Evolutionary conservation across 2,888 invertebrate species (phyloP).

Genomic region (Acleris literana): DNA sequence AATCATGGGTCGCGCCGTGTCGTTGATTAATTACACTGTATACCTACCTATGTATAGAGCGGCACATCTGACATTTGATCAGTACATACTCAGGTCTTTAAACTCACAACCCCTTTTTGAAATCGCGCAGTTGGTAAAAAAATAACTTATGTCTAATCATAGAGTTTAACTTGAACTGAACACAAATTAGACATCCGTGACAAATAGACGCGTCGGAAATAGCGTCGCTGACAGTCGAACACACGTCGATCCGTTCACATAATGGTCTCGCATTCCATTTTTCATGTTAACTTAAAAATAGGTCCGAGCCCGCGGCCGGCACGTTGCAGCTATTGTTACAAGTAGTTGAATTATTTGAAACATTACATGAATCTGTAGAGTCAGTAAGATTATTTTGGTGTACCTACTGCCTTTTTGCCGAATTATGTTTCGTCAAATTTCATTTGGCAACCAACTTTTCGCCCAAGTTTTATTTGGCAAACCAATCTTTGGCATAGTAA

Average conservation of each 20-base stretch:
- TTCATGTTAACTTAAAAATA: constrained; percentile 79
- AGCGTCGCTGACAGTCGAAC: constrained; percentile 75
- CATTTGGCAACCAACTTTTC: too few relatives aligned
- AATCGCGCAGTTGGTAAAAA: constrained; percentile 2
- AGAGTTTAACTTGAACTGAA: constrained; percentile 69
- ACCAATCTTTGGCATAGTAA: too few relatives aligned
- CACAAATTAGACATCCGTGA: constrained; percentile 80
- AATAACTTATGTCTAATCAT: constrained; percentile 52
- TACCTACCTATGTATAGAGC: too few relatives aligned
- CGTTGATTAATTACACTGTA: too few relatives aligned
- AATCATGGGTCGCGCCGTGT: too few relatives aligned
- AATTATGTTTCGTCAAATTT: too few relatives aligned
- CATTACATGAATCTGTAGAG: background rate
- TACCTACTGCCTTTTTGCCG: too few relatives aligned
- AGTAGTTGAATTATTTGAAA: constrained; percentile 3
- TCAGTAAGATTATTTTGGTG: too few relatives aligned
- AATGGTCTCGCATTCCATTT: constrained; percentile 74
- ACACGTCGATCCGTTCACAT: constrained; percentile 71
- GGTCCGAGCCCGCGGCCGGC: constrained; percentile 39
- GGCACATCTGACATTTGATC: too few relatives aligned
- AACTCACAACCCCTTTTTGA: background rate
- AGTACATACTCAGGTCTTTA: background rate
- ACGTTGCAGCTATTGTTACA: constrained; percentile 34
- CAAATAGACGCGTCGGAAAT: constrained; percentile 75
- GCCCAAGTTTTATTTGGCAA: too few relatives aligned